These are phyloP conservation scores for Camelus dromedarius DNA, from an alignment of 2,113 vertebrate species.

Conservation along the genomic window DNA sequence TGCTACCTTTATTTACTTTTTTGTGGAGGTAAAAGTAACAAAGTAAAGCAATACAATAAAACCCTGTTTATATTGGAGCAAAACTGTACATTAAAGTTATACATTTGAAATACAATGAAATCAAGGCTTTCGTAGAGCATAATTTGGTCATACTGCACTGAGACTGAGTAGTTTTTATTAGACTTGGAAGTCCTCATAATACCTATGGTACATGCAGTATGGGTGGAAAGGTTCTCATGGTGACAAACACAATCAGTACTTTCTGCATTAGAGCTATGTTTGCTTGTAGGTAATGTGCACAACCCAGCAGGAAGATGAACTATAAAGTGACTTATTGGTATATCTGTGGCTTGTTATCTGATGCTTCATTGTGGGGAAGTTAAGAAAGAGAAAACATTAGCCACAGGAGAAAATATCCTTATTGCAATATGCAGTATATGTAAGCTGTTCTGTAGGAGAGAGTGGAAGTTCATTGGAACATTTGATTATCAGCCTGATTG, in stretches of 20 bases:
- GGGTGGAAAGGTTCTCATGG: constrained; percentile 17
- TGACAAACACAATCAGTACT: background rate
- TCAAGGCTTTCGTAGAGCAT: background rate
- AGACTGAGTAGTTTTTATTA: background rate
- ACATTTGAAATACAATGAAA: constrained; percentile 26
- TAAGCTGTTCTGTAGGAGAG: background rate
- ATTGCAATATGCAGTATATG: background rate
- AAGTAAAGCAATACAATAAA: background rate
- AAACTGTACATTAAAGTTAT: background rate
- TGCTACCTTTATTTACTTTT: background rate
- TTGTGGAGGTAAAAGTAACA: background rate
- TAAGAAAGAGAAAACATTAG: constrained; percentile 49
- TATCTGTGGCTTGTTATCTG: constrained; percentile 54
- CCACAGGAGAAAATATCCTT: background rate
- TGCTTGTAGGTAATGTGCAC: background rate
- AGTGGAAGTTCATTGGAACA: background rate
- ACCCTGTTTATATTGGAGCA: background rate
- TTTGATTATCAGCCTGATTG: background rate
- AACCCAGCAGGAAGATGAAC: constrained; percentile 25
- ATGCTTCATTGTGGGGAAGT: constrained; percentile 25
- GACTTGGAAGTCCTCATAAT: constrained; percentile 3
- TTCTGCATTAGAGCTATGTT: background rate
- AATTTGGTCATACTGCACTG: background rate
- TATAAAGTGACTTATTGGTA: background rate
- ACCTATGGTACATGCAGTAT: background rate